These are phyloP conservation scores for Lysandra bellargus DNA, from an alignment of 2,888 invertebrate genomes.

Conservation along the genomic window DNA sequence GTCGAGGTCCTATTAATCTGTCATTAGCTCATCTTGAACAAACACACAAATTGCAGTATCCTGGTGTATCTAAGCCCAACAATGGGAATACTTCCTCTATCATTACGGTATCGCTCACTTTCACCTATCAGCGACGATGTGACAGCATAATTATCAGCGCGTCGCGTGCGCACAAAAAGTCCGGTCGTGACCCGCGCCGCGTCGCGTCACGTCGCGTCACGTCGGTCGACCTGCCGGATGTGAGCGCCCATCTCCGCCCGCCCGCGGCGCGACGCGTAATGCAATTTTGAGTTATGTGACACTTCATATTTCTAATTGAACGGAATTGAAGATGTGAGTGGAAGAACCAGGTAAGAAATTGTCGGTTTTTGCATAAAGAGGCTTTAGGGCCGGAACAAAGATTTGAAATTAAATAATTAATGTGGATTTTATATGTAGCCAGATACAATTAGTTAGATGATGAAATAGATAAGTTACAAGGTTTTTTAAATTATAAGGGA, in stretches of 20 bases:
- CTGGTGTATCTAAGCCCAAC: conserved; percentile 29
- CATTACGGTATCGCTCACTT: conserved; percentile 69
- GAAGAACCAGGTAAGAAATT: no score
- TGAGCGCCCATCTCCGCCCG: conserved; percentile 61
- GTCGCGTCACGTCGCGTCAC: neutral
- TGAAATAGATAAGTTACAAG: no score
- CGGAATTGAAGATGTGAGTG: conserved; percentile 31
- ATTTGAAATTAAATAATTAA: no score
- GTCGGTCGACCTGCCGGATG: conserved; percentile 65
- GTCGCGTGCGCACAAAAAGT: conserved; percentile 72
- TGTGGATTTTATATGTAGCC: no score
- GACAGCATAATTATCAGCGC: conserved; percentile 79
- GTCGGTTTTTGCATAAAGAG: no score
- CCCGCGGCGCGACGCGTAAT: conserved; percentile 45
- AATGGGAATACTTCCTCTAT: conserved; percentile 53
- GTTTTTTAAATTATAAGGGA: no score
- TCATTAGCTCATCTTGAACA: conserved; percentile 17
- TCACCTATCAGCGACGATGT: conserved; percentile 76
- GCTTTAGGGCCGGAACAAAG: no score
- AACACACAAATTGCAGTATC: neutral
- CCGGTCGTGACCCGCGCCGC: conserved; percentile 66
- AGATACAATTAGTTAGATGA: no score
- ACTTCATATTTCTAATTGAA: conserved; percentile 48
- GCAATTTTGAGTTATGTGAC: conserved; percentile 48
- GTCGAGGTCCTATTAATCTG: conserved; percentile 20